Conservation (phyloP, 2,888 invertebrate genomes). For the Neelides folsomi region DNA sequence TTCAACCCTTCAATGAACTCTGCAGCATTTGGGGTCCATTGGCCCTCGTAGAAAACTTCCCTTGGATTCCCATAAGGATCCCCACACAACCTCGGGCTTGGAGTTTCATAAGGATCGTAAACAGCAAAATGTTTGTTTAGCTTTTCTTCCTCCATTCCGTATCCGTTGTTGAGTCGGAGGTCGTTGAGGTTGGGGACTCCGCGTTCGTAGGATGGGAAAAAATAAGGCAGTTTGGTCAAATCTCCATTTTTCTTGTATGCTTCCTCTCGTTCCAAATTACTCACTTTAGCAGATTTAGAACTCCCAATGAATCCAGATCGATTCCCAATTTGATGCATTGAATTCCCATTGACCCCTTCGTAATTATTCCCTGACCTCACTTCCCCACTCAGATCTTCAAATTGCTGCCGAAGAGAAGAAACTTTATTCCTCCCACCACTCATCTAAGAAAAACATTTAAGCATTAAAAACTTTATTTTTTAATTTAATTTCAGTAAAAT, state of each 20-base stretch:
- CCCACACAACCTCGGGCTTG: background rate
- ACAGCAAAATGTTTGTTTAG: background rate
- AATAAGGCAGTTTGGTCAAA: too few relatives aligned
- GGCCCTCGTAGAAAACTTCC: background rate
- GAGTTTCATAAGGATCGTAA: background rate
- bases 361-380: background rate
- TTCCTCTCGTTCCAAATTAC: background rate
- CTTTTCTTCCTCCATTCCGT: background rate
- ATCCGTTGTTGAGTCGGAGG: background rate
- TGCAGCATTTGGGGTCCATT: background rate
- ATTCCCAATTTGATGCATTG: background rate
- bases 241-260: background rate
- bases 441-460: slow-evolving; percentile 26
- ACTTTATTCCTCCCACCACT: slow-evolving; percentile 32
- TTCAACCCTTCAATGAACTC: slow-evolving; percentile 6
- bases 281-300: too few relatives aligned
- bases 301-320: background rate
- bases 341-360: background rate
- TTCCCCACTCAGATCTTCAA: slow-evolving; percentile 19
- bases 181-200: background rate
- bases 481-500: too few relatives aligned
- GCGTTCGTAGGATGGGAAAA: too few relatives aligned
- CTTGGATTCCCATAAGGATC: background rate
- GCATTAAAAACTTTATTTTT: too few relatives aligned
- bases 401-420: slow-evolving; percentile 30